Percentiles rank a stretch among this genome's conserved stretches.
phyloP scores from a whole-genome alignment of 1,140 invertebrate species.

The Acromyrmex echinatior region DNA sequence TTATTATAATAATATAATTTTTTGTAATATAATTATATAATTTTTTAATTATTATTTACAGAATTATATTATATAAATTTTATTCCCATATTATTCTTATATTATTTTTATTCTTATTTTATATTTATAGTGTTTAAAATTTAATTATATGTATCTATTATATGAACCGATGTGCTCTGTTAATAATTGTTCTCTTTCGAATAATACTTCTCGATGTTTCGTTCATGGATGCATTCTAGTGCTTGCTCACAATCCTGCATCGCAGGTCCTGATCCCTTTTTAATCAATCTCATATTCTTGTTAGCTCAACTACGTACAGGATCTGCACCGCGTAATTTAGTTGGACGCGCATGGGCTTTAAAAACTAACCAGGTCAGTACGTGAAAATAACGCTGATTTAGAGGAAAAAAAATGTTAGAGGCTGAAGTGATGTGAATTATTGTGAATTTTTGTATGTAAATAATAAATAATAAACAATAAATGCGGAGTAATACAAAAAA shows the following conservation, averaged over 20 bases:
- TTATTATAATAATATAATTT: not conserved
- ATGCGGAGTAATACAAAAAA: not conserved
- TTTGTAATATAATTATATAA: not conserved
- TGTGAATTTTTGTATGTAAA: constrained; percentile 26
- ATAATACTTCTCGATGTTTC: not conserved
- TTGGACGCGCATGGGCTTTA: constrained; percentile 64
- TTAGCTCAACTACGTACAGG: constrained; percentile 7
- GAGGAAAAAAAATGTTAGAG: not conserved
- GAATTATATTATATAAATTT: no score
- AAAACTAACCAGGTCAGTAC: constrained; percentile 64
- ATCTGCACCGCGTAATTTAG: constrained; percentile 60
- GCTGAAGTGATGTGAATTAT: not conserved
- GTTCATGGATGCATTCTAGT: not conserved
- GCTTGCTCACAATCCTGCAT: not conserved
- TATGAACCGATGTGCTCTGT: not conserved
- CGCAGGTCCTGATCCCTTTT: constrained; percentile 52
- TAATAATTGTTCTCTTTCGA: not conserved
- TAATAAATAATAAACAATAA: not conserved
- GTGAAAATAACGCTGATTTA: constrained; percentile 13
- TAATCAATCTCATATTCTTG: constrained; percentile 66
- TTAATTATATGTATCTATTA: not conserved
- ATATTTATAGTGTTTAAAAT: not conserved
- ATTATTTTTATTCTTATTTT: no score
- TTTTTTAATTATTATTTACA: no score
- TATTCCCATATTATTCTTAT: no score